phyloP scores from a whole-genome alignment of 2,888 invertebrate species.

The Ichneumon xanthorius region DNA sequence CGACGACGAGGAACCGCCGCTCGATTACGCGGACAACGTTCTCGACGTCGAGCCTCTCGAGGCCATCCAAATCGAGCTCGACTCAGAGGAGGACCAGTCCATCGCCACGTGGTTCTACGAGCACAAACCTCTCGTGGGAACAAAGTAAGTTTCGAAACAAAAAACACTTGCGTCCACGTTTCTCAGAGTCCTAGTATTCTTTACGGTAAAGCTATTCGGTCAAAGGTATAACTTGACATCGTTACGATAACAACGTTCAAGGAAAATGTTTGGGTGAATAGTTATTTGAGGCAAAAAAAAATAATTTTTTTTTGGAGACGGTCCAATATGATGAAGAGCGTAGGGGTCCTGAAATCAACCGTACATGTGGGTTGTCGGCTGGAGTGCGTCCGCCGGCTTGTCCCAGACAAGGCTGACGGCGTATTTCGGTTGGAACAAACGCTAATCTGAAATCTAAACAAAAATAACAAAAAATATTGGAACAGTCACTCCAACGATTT shows the following conservation, averaged over 20 bases:
- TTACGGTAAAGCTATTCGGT: too few relatives aligned
- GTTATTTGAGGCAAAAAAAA: background rate
- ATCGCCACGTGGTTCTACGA: constrained; percentile 99
- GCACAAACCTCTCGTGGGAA: constrained; percentile 97
- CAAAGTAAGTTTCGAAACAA: constrained; percentile 87
- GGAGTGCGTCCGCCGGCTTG: constrained; percentile 74
- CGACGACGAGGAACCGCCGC: constrained; percentile 99
- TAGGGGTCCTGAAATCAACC: constrained; percentile 85
- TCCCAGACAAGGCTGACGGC: constrained; percentile 76
- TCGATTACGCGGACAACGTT: constrained; percentile 99
- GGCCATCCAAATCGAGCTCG: constrained; percentile 99
- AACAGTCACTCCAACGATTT: constrained; percentile 2
- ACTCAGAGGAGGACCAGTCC: constrained; percentile 96
- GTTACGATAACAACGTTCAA: background rate
- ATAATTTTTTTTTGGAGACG: too few relatives aligned
- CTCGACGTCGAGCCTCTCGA: constrained; percentile 99
- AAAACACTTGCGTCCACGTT: background rate
- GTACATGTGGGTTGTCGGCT: constrained; percentile 81
- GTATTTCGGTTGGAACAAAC: constrained; percentile 79
- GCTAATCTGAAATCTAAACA: constrained; percentile 72
- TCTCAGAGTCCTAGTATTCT: background rate
- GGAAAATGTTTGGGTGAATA: background rate
- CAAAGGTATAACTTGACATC: too few relatives aligned
- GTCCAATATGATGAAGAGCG: constrained; percentile 82
- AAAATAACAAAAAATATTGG: background rate